phyloP scores from a whole-genome alignment of 2,888 invertebrate genomes.

The Epicampocera succincta region DNA sequence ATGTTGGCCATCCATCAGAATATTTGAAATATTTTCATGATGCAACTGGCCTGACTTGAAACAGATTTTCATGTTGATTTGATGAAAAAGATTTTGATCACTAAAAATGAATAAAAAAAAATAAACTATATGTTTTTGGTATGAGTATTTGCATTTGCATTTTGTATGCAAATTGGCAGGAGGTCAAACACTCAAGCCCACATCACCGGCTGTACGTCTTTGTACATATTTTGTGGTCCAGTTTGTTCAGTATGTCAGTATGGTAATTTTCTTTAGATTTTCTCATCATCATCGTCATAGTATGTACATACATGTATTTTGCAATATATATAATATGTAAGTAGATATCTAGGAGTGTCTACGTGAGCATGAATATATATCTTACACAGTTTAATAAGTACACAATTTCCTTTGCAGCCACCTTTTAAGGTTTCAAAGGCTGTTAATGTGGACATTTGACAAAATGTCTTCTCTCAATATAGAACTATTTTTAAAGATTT shows the following conservation, averaged over 20 bases:
- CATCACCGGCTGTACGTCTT: background rate
- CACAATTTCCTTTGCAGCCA: no score
- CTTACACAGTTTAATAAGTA: no score
- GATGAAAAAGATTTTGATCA: conserved; percentile 39
- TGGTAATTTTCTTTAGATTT: conserved; percentile 25
- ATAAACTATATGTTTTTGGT: conserved; percentile 12
- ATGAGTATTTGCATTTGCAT: conserved; percentile 33
- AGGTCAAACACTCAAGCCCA: conserved; percentile 37
- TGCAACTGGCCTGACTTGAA: conserved; percentile 13
- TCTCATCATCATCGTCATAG: conserved; percentile 34
- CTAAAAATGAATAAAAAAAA: background rate
- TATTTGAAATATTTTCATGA: conserved; percentile 14
- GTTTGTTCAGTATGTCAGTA: conserved; percentile 36
- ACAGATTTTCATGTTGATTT: conserved; percentile 54
- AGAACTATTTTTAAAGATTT: no score
- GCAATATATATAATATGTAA: no score
- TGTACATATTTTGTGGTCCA: background rate
- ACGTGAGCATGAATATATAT: no score
- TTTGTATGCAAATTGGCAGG: conserved; percentile 39
- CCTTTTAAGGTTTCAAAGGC: no score
- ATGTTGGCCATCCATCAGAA: background rate
- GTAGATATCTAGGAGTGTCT: no score
- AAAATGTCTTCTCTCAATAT: no score
- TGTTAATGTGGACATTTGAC: no score
- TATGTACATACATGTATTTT: no score